Evolutionary conservation across 2,113 vertebrate genomes (phyloP).

Genomic region (Xyliphius kryptos): DNA sequence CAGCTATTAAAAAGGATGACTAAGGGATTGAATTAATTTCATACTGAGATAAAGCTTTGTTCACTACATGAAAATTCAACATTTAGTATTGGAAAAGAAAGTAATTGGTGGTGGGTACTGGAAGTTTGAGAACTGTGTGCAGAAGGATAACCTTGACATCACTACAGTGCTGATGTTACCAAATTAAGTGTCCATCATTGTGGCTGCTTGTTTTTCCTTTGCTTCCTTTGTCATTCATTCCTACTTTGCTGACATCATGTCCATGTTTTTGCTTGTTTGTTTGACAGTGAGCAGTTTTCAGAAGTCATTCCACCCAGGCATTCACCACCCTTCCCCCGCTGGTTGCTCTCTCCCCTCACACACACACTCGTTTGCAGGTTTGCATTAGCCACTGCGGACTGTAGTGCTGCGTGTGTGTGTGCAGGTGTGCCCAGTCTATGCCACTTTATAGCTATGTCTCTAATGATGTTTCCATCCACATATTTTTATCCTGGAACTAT

Average conservation of each 20-base stretch:
- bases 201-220: slow-evolving; percentile 33
- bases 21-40: no score
- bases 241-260: slow-evolving; percentile 45
- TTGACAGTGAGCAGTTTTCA: slow-evolving; percentile 60
- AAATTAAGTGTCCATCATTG: slow-evolving; percentile 22
- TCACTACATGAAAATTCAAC: no score
- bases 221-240: slow-evolving; percentile 38
- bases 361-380: slow-evolving; percentile 28
- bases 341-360: slow-evolving; percentile 20
- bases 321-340: slow-evolving; percentile 42
- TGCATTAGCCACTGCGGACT: slow-evolving; percentile 27
- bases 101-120: no score
- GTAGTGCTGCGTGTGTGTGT: slow-evolving; percentile 35
- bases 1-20: no score
- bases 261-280: slow-evolving; percentile 55
- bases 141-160: no score
- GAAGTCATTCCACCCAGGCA: slow-evolving; percentile 57
- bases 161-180: no score
- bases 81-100: no score
- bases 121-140: no score
- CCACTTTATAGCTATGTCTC: slow-evolving; percentile 14
- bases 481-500: slow-evolving; percentile 10
- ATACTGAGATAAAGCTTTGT: no score
- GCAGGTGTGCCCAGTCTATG: slow-evolving; percentile 27
- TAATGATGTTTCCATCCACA: slow-evolving; percentile 14